Evolutionary conservation across 2,888 invertebrate genomes (phyloP), one percentile per base, ranked within the genome.

Genomic region (Ormyrus pomaceus): DNA sequence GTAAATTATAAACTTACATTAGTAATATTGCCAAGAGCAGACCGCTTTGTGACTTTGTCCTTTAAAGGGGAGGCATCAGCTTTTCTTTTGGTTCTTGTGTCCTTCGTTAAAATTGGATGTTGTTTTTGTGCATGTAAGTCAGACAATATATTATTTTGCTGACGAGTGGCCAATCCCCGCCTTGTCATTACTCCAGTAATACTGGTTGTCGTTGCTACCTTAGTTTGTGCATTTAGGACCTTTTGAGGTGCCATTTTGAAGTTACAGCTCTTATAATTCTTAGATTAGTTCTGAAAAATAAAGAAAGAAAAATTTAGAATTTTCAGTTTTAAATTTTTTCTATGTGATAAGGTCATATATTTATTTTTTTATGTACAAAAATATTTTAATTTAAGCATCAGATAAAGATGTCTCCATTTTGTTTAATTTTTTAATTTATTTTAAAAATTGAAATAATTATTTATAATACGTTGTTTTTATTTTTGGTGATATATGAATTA

Each of bases 11-110:
- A 75, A 86, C 87, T 85, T 83, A 94, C 95, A 91, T 96, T 97
- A 71, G 96, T 96, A 84, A 97, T 94, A 90, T 97, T 97, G 82
- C 96, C 96, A 87, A 98, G 94, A 4, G 97, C 97, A 61, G 96
- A 95, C 86, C 97, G 92, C 90, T 96, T 97, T 6, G 94, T 93
- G 71, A 93, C 93, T 84, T 93, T 94, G 88, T 95, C 95, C 91
- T 95, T 96, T 64, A 94, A 87, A 5, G 96, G 96, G 77, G 96
- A 96, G 83, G 93, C 94, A 64, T 95, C 95, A 1, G 96, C 96
- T 93, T 97, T 97, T 87, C 97, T 93, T 90, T 97, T 97, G 71
- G 93, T 92, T 75, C 93, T 92, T 46, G 92, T 89, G 87, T 93
- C 93, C 84, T 92, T 89, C 82, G 85, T 88, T 82, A 91, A 89